Conservation (phyloP, 2,888 invertebrate genomes). For the Caenorhabditis uteleia region DNA sequence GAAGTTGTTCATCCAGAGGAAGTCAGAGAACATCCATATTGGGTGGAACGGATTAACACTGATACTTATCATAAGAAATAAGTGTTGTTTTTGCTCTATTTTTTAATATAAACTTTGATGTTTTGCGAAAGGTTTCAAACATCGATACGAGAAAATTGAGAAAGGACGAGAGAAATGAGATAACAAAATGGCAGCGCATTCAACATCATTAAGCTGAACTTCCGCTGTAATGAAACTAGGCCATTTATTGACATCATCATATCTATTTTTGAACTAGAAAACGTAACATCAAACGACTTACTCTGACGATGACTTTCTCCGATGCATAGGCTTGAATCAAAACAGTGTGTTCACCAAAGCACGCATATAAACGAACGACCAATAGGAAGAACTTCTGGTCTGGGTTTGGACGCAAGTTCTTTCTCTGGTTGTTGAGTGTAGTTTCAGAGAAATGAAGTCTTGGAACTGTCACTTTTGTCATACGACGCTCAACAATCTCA, state of each 20-base stretch:
- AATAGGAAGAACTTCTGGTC: constrained; percentile 80
- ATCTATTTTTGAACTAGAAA: not conserved
- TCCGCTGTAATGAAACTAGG: no score
- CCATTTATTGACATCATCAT: not conserved
- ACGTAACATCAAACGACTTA: constrained; percentile 72
- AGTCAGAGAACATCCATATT: constrained; percentile 50
- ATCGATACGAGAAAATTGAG: no score
- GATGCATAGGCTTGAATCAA: constrained; percentile 81
- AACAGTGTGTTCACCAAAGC: constrained; percentile 57
- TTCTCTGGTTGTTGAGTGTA: constrained; percentile 97
- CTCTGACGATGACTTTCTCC: constrained; percentile 93
- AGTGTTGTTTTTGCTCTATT: constrained; percentile 1
- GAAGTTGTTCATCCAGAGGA: constrained; percentile 53
- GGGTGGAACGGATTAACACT: constrained; percentile 56
- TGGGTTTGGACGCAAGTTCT: constrained; percentile 97
- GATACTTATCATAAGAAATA: constrained; percentile 48
- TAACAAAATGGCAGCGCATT: no score
- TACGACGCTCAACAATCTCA: constrained; percentile 75
- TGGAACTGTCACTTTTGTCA: constrained; percentile 92
- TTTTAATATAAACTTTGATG: not conserved
- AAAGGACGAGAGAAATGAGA: no score
- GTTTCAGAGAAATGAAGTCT: constrained; percentile 97
- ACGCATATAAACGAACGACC: constrained; percentile 77
- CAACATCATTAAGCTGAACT: no score
- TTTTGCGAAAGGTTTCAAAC: no score